Base-by-base conservation (phyloP, 1,140 invertebrate species). In the Intoshia linei region DNA sequence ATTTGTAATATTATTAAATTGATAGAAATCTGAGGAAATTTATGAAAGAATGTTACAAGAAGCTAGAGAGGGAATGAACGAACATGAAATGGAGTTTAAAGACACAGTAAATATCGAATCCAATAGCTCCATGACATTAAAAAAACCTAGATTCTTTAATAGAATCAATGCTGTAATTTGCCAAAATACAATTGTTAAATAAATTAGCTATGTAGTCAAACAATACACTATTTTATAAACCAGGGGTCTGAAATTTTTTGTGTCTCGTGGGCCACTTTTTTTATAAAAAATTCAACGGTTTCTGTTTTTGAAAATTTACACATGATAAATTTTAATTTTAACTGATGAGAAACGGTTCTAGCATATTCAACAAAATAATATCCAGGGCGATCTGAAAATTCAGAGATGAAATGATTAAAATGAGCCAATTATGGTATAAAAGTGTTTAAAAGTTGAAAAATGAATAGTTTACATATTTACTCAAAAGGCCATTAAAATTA, bases 81-180 rank as follows among this genome's bases (percentile, higher is more conserved):
- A 54, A 33, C 78, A 84, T 46, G 83, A 90, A 54, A 74, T 72
- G 1, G 68, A 71, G 43, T 93, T 93, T 59, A 74, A 73, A 38
- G 81, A 81, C 4, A 83, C 95, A 59, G 68, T 74, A 10, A 62
- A 68, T 3, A 49, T 84, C 20, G 50, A 54, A 17, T 34, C 33
- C n/a, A 69, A 70, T 37, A 73, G 79, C 54, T 69, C 75, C 3
- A 84, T 83, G 50, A 55, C 87, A 10, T 87, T 87, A 0, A 58
- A 84, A 17, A 98, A 98, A 55, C 87, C 87, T 1, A 58, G 84
- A 36, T 95, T 93, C 58, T 92, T 95, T 57, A 95, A 95, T 62
- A 67, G 83, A 40, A 64, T 67, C 3, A 62, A 67, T 42, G 66
- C 65, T n/a, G 63, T 55, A 45, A 49, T 50, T 43, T 2, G 14